Evolutionary conservation across 2,113 vertebrate species (phyloP), one percentile per base, ranked within the genome.

Genomic region (Cairina moschata): DNA sequence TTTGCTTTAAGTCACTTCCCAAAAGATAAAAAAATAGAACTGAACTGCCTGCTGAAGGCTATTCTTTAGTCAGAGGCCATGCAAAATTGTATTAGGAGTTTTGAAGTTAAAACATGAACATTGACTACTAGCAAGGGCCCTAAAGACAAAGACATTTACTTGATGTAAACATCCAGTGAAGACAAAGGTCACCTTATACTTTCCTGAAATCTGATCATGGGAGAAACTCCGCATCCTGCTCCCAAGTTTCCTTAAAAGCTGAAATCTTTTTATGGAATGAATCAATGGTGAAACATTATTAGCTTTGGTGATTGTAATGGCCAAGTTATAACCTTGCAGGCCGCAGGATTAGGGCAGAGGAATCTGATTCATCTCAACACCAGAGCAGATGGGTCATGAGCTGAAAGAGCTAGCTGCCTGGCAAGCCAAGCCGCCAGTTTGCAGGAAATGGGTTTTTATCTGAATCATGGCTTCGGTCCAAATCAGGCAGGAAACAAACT

Each of bases 141-240:
- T 93, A 82, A 88, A 96, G 88, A 92, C 83, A 96, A 82, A 95
- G 77, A 68, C 80, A 94, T 94, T 89, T 94, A 50, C 74, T 89
- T 74, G 40, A 89, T 85, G 59, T 66, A 82, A 96, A 94, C 69
- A 71, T 85, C 86, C 93, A 92, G 54, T 82, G 90, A 87, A 93
- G 86, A 75, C 67, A 92, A 97, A 96, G 90, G 86, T 95, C 81
- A 94, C 71, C 55, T 85, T 85, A 46, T 38, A 46, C 52, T 74
- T 96, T 65, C 52, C 71, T 13, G 0, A 95, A 76, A 84, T 82
- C 69, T 69, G 79, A 55, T 50, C 78, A 42, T 6, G 7, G 32
- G 59, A 62, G 55, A 91, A 92, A 58, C 40, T 69, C 36, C 40
- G 42, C 23, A 12, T 66, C 44, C 40, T 42, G 44, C 76, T 75